phyloP scores from a whole-genome alignment of 2,888 invertebrate species.

The Sphaerophoria rueppellii region DNA sequence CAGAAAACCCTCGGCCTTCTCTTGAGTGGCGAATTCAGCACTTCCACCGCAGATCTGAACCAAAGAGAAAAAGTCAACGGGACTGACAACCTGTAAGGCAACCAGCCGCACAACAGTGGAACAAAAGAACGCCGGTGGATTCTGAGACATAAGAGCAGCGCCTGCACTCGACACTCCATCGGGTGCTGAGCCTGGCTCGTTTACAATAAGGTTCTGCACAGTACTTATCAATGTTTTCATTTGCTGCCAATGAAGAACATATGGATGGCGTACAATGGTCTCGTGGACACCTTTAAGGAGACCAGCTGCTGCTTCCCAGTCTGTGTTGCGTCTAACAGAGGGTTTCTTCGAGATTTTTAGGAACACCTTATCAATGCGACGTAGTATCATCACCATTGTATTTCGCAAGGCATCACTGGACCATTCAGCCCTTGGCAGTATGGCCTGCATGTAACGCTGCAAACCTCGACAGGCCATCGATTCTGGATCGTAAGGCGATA shows the following conservation, averaged over 20 bases:
- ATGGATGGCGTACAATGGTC: constrained; percentile 95
- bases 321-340: constrained; percentile 94
- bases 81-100: constrained; percentile 96
- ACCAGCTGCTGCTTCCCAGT: constrained; percentile 98
- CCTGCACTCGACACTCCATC: constrained; percentile 92
- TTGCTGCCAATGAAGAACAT: constrained; percentile 98
- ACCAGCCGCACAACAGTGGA: constrained; percentile 97
- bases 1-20: constrained; percentile 97
- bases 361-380: constrained; percentile 97
- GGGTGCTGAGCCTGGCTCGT: constrained; percentile 82
- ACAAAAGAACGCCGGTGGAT: constrained; percentile 97
- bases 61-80: constrained; percentile 94
- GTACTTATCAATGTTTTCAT: constrained; percentile 93
- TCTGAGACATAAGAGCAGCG: constrained; percentile 93
- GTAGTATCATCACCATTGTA: constrained; percentile 93
- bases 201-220: constrained; percentile 87
- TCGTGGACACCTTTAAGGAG: constrained; percentile 97
- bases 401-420: constrained; percentile 87
- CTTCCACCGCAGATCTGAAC: constrained; percentile 98
- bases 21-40: constrained; percentile 92
- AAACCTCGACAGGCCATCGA: constrained; percentile 98
- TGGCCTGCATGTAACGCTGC: constrained; percentile 94
- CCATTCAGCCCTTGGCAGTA: constrained; percentile 97
- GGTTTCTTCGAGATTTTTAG: constrained; percentile 98
- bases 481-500: constrained; percentile 98